Evolutionary conservation across 2,888 invertebrate species (phyloP).

Genomic region (Alcis repandata): DNA sequence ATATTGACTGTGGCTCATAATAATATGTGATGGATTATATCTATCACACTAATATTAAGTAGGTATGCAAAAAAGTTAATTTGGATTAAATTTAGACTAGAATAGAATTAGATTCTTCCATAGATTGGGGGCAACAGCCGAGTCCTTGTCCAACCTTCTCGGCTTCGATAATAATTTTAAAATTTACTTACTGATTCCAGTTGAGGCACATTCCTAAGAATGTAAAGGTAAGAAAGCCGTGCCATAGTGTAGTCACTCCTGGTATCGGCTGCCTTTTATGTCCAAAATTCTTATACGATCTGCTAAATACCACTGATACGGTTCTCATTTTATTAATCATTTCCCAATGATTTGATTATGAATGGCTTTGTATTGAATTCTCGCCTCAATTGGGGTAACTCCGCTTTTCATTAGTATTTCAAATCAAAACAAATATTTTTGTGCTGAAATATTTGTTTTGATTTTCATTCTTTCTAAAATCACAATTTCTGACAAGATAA

Average conservation of each 20-base stretch:
- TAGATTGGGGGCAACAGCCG: neutral
- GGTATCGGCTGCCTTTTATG: conserved; percentile 74
- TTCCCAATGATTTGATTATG: neutral
- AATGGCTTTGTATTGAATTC: neutral
- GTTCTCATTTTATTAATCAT: conserved; percentile 38
- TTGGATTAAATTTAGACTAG: too few species aligned
- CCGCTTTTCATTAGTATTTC: neutral
- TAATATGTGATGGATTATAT: too few species aligned
- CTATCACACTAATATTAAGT: too few species aligned
- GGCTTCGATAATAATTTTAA: neutral
- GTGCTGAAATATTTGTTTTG: neutral
- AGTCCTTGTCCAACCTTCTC: too few species aligned
- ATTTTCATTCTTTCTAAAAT: too few species aligned
- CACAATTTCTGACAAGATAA: too few species aligned
- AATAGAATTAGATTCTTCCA: too few species aligned
- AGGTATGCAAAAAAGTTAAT: too few species aligned
- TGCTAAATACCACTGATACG: conserved; percentile 37
- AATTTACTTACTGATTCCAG: conserved; percentile 69
- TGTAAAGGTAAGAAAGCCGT: conserved; percentile 74
- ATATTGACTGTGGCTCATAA: too few species aligned
- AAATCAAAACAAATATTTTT: neutral
- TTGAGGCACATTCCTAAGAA: conserved; percentile 73
- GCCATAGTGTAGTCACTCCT: conserved; percentile 72
- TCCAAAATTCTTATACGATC: conserved; percentile 79
- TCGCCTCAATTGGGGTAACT: neutral